Base-by-base conservation (phyloP, 2,888 invertebrate genomes). In the Stictocephala bisonia region DNA sequence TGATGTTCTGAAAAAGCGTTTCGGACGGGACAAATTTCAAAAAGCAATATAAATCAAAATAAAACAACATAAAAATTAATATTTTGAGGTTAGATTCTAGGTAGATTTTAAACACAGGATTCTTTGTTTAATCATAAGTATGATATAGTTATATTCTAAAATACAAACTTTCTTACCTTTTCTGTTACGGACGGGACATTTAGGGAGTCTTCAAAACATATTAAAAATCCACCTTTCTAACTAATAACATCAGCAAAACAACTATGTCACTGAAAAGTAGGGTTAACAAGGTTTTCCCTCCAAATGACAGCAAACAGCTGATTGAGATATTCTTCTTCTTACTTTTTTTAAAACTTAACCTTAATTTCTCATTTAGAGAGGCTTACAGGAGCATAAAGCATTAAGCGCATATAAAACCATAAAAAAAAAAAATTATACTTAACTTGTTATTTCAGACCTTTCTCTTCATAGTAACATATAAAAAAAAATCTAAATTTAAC, bases 81-180 rank as follows among this genome's bases (percentile, higher is more conserved):
- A 67, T 50, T 67, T 67, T 67, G 29, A 67, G 48, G 48, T 29
- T 67, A 29, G 29, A 18, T 67, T 67, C 50, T 29, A 18, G 27
- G 31, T 29, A 67, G 18, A 67, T 67, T 18, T 48, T 50, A 29
- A 67, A 67, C 67, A 67, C 50, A 67, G 29, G 29, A 50, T 67
- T 67, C 50, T 66, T 66, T 41, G 64, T 64, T 64, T 64, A 40
- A 51, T 35, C 40, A 41, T 44, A 41, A 66, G 44, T 44, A 26
- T n/a, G 44, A 66, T 66, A 15, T 44, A 66, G 66, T 66, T 66
- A 67, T 29, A 29, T 50, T 67, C 48, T 50, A 20, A 11, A 27
- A 67, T 27, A 67, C 15, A 67, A 67, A 67, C 67, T 27, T 67
- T 67, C 27, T 50, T 67, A 67, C 67, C 50, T 67, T 67, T 67